Evolutionary conservation across 1,140 invertebrate species (phyloP), one percentile per base, ranked within the genome.

Genomic region (Rhyacophila brunnea): DNA sequence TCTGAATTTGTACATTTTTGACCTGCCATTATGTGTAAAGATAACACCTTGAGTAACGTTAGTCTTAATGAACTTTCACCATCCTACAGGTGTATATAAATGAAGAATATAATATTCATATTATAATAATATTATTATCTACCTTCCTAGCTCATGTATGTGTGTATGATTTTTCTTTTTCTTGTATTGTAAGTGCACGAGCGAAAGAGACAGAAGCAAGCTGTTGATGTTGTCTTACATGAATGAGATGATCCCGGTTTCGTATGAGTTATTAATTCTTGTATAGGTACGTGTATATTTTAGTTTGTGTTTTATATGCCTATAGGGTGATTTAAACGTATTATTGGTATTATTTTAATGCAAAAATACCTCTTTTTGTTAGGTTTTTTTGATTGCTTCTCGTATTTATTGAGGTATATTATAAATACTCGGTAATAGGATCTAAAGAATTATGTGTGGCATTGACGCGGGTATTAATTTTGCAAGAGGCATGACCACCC

Each of bases 31-130:
- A 49, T 58, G 54, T 51, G 45, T 43, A 42, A 56, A 47, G 55
- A 57, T 56, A 64, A 64, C 50, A 64, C 56, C 52, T 54, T 18
- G 10, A 47, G 50, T 48, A 56, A 43, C 52, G 45, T 64, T 59
- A 48, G 62, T 45, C 52, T 64, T 64, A 64, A 64, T 64, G 62
- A 64, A 64, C 62, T 64, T 64, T 64, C 62, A 64, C 62, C 50
- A 36, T 47, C 14, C 15, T 40, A 35, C 49, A 59, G 48, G 57
- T 59, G 57, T 46, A 14, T 42, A 14, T 14, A 40, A 40, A 13
- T 11, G 4, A 40, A 28, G 3, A 28, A 9, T 28, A 28, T 28
- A n/a, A n/a, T n/a, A 28, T 28, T 28, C 23, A 28, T 28, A 28
- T n/a, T n/a, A n/a, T n/a, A n/a, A n/a, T 28, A 28, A 28, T 28